Base-by-base conservation (phyloP, 1,140 invertebrate species). In the Latrodectus geometricus region DNA sequence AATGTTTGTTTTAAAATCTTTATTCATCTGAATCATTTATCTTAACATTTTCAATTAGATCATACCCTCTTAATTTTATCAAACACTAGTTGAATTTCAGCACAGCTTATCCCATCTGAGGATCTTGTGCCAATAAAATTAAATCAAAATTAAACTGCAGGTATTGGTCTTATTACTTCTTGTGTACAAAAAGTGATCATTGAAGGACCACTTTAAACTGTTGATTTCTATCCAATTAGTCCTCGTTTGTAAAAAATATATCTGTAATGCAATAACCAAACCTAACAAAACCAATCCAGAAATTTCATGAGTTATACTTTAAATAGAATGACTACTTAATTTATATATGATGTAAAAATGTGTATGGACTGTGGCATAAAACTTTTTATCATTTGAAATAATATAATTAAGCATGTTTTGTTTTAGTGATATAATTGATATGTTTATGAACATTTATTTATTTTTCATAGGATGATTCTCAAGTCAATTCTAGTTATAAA, bases 381-480 rank as follows among this genome's bases (percentile, higher is more conserved):
- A 15, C 61, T 65, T 65, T 65, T 2, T 65, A 15, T 65, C n/a
- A 15, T 15, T 65, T 65, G 61, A 14, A 65, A 14, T 15, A 15
- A 14, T 70, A 9, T 70, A 15, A 23, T 23, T 12, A 21, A 35
- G 9, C n/a, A 48, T 1, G 15, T 48, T 70, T 70, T 70, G 8
- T 35, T 70, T 70, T 70, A 35, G n/a, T 35, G 5, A 35, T 35
- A 5, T 4, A 48, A 35, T 48, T 23, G 23, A 35, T 35, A 3
- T 70, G 69, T 23, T 20, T 69, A 11, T 35, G 35, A 35, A 35
- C 2, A 3, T 35, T 35, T 78, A 35, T 56, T 66, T 48, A 9
- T 35, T 66, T 76, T 78, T 49, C 15, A 35, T 35, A 80, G 78
- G 78, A 54, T 54, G 78, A 80, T 54, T 70, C 35, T 4, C 68